Percentiles rank a stretch among this genome's conserved stretches.
Conservation (phyloP, 2,113 vertebrate species). For the Brachirus orientalis region DNA sequence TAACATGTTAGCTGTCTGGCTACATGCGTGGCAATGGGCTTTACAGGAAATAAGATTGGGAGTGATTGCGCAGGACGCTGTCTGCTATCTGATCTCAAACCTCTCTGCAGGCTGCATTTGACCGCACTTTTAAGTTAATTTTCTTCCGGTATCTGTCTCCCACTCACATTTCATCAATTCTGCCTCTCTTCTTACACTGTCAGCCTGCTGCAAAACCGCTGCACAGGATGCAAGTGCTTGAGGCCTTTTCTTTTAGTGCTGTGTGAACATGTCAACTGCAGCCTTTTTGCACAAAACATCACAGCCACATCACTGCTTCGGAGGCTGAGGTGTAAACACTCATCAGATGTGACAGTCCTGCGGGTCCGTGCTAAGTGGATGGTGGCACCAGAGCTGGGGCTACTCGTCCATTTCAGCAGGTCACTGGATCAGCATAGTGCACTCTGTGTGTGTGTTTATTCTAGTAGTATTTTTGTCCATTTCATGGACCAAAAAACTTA, state of each 20-base stretch:
- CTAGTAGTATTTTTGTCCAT: no score
- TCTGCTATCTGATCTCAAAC: constrained; percentile 27
- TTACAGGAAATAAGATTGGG: constrained; percentile 73
- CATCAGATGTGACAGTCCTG: constrained; percentile 28
- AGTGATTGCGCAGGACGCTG: constrained; percentile 69
- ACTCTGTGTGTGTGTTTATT: no score
- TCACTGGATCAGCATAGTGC: constrained; percentile 15
- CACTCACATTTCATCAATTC: background rate
- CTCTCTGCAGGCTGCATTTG: constrained; percentile 16
- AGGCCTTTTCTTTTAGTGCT: constrained; percentile 60
- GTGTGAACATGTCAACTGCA: constrained; percentile 28
- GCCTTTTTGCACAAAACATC: constrained; percentile 28
- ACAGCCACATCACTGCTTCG: constrained; percentile 28
- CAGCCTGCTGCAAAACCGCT: constrained; percentile 39
- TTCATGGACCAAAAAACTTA: no score
- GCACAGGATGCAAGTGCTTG: constrained; percentile 38
- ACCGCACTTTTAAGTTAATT: background rate
- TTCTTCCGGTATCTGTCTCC: background rate
- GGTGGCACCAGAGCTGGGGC: background rate
- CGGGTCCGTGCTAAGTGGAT: background rate
- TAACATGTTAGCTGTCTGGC: constrained; percentile 62
- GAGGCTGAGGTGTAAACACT: background rate
- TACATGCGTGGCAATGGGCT: constrained; percentile 80
- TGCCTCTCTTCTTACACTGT: background rate
- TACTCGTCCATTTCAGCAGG: constrained; percentile 6